These are phyloP conservation scores for Sorex fumeus DNA, from an alignment of 2,113 vertebrate species.

Conservation along the genomic window DNA sequence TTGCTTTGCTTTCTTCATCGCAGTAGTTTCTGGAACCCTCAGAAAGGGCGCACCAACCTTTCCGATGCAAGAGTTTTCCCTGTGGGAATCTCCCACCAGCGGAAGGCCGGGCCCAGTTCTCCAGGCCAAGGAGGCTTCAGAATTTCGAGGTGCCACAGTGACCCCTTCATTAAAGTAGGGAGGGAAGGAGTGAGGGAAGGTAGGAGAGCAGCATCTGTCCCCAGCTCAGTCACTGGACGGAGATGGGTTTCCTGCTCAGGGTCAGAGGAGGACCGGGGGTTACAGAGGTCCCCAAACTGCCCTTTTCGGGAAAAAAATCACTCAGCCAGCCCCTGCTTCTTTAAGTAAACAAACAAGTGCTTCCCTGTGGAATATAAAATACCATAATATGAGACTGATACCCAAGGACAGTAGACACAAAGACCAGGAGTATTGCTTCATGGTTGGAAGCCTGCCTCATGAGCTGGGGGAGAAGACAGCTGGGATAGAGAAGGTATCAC, in stretches of 20 bases:
- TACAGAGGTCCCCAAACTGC: slow-evolving; percentile 16
- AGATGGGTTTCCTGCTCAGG: background rate
- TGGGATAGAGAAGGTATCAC: too few species aligned
- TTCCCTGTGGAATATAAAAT: too few species aligned
- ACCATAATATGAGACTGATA: too few species aligned
- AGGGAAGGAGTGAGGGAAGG: background rate
- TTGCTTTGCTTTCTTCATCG: background rate
- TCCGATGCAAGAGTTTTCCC: background rate
- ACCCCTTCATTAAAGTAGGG: too few species aligned
- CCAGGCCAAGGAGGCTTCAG: background rate
- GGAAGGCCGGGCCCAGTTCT: background rate
- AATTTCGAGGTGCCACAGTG: background rate
- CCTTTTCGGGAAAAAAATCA: too few species aligned
- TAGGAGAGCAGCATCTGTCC: fast-evolving
- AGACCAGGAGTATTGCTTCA: too few species aligned
- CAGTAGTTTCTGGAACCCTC: background rate
- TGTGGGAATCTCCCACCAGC: background rate
- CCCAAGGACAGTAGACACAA: too few species aligned
- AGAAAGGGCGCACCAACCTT: background rate
- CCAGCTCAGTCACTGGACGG: background rate
- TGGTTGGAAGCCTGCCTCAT: too few species aligned
- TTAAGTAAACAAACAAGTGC: too few species aligned
- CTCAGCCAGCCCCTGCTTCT: too few species aligned
- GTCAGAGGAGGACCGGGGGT: slow-evolving; percentile 28
- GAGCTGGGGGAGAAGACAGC: too few species aligned